Evolutionary conservation across 2,888 invertebrate genomes (phyloP).

Genomic region (Agriopis leucophaearia): DNA sequence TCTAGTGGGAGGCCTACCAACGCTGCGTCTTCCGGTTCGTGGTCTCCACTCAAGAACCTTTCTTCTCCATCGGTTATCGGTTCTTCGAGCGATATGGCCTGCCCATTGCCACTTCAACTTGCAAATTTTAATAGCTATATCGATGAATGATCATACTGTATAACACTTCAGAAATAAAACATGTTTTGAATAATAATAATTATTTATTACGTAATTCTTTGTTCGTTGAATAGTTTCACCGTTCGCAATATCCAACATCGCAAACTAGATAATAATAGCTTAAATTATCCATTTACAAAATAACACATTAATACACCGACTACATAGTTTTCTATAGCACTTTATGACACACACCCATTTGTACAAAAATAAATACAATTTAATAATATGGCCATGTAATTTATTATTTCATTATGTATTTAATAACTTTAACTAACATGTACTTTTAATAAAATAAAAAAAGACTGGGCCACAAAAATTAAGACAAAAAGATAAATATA

Average conservation of each 20-base stretch:
- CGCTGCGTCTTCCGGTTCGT: no score
- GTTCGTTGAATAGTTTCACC: constrained; percentile 59
- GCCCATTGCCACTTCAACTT: no score
- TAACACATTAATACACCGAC: constrained; percentile 45
- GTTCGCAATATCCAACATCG: constrained; percentile 52
- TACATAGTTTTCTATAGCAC: constrained; percentile 46
- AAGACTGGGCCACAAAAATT: constrained; percentile 44
- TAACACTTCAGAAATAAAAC: constrained; percentile 48
- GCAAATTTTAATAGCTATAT: no score
- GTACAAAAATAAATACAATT: constrained; percentile 49
- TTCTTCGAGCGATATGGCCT: no score
- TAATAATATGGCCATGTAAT: constrained; percentile 50
- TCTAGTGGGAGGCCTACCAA: no score
- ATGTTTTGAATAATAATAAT: constrained; percentile 61
- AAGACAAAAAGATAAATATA: constrained; percentile 32
- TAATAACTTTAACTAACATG: constrained; percentile 42
- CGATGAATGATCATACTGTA: no score
- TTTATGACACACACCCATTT: constrained; percentile 51
- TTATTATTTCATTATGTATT: constrained; percentile 34
- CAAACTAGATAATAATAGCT: constrained; percentile 53
- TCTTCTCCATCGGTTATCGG: no score
- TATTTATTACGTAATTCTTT: constrained; percentile 76
- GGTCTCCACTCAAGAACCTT: no score
- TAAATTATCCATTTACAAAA: constrained; percentile 46
- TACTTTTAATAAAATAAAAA: constrained; percentile 34